Conservation (phyloP, 2,113 vertebrate genomes). For the Dicaeum eximium region DNA sequence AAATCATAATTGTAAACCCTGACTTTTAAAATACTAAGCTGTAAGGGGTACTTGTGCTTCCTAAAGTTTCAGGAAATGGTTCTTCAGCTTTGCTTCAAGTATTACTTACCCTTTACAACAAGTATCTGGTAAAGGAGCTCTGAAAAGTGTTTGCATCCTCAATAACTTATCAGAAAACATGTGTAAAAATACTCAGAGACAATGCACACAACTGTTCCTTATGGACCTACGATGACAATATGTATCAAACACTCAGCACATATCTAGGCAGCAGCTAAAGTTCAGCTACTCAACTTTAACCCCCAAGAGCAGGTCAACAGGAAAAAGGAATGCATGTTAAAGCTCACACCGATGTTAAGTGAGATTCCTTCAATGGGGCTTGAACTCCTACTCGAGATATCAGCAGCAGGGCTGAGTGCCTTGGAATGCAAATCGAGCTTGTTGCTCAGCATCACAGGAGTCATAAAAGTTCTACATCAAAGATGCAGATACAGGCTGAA, state of each 20-base stretch:
- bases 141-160: slow-evolving; percentile 44
- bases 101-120: neutral
- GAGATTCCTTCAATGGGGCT: slow-evolving; percentile 61
- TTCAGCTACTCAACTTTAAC: slow-evolving; percentile 73
- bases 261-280: slow-evolving; percentile 64
- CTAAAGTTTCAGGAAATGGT: neutral
- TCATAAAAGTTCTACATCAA: slow-evolving; percentile 44
- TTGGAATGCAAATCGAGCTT: slow-evolving; percentile 60
- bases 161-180: slow-evolving; percentile 43
- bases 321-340: slow-evolving; percentile 69
- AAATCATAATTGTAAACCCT: neutral
- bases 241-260: slow-evolving; percentile 73
- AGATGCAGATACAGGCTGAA: slow-evolving; percentile 39
- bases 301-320: slow-evolving; percentile 65
- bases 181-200: slow-evolving; percentile 23
- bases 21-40: neutral
- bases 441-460: slow-evolving; percentile 43
- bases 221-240: slow-evolving; percentile 52
- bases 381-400: slow-evolving; percentile 65
- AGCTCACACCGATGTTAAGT: slow-evolving; percentile 59
- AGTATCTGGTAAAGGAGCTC: neutral
- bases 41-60: neutral
- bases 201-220: neutral
- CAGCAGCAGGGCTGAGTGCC: slow-evolving; percentile 56
- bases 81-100: slow-evolving; percentile 17